Base-by-base conservation (phyloP, 2,888 invertebrate species). In the Tachina fera region DNA sequence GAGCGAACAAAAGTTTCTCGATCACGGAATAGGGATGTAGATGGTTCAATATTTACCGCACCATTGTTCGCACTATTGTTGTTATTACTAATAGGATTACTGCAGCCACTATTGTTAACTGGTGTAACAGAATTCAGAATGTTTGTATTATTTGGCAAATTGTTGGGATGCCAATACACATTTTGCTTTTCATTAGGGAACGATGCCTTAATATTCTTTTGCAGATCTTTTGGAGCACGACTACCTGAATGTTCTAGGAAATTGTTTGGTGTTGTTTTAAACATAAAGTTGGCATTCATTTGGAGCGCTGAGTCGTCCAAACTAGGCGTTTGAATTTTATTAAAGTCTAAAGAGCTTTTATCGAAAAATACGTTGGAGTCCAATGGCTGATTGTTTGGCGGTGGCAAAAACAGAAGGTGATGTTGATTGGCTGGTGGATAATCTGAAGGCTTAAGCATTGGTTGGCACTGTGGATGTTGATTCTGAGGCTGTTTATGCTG, bases 1-100 rank as follows among this genome's bases (percentile, higher is more conserved):
- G 94, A 93, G 45, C 94, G 93, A 16, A 93, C 92, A 88, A 93
- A 93, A 58, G 89, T 90, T 61, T 92, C 90, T 19, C 88, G 84
- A 84, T 88, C 88, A 22, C 87, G 87, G 75, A 88, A 88, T 67
- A 79, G 67, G 31, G 87, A 82, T 83, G 88, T 80, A 83, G 90
- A 49, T 72, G 87, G 75, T 71, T 86, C 77, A 68, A 82, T 79
- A 60, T 83, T 83, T 19, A 67, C 83, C 0, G 22, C 67, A 16
- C 56, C 60, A 70, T 58, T 70, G 61, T 72, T 70, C 4, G 22
- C 14, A n/a, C 11, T 41, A 58, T 14, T 61, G 11, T 56, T 74
- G 10, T 22, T 76, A 58, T 76, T 78, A 39, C 45, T 71, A 45
- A 45, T 78, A 14, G n/a, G 14, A 51, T 78, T 77, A 3, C 67